phyloP scores from a whole-genome alignment of 1,140 invertebrate genomes.

The Meloidogyne chitwoodi region DNA sequence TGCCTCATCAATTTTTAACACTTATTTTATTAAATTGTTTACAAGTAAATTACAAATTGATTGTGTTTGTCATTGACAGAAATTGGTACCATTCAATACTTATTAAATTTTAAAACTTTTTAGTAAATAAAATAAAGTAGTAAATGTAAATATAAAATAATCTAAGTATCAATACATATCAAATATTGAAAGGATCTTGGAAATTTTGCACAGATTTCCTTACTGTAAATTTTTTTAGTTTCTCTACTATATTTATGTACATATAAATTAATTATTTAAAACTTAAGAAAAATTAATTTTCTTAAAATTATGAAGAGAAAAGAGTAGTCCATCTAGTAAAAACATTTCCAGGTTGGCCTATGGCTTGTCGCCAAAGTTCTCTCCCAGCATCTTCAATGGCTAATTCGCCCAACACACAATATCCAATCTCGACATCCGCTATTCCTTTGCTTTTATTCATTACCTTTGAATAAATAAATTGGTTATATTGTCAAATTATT shows the following conservation, averaged over 20 bases:
- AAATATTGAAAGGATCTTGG: too few relatives aligned
- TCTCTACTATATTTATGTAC: too few relatives aligned
- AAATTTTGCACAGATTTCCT: too few relatives aligned
- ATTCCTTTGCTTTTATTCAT: slow-evolving; percentile 42
- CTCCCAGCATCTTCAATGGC: slow-evolving; percentile 44
- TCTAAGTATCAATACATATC: too few relatives aligned
- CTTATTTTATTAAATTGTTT: background rate
- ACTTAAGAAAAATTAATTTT: too few relatives aligned
- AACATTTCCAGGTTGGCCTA: slow-evolving; percentile 48
- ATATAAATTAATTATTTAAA: too few relatives aligned
- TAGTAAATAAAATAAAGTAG: too few relatives aligned
- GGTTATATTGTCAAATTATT: background rate
- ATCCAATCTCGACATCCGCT: slow-evolving; percentile 31
- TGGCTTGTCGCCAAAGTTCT: slow-evolving; percentile 51
- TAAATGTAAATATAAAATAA: too few relatives aligned
- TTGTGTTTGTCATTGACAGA: background rate
- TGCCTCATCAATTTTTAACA: background rate
- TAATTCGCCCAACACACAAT: slow-evolving; percentile 51
- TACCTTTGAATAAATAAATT: slow-evolving; percentile 30
- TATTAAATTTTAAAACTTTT: too few relatives aligned
- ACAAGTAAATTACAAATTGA: background rate
- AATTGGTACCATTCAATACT: too few relatives aligned
- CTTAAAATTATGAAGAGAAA: background rate
- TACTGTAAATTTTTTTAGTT: too few relatives aligned
- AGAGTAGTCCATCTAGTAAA: slow-evolving; percentile 42